These are phyloP conservation scores for Hypsopygia costalis DNA, from an alignment of 2,888 invertebrate genomes.

Conservation along the genomic window DNA sequence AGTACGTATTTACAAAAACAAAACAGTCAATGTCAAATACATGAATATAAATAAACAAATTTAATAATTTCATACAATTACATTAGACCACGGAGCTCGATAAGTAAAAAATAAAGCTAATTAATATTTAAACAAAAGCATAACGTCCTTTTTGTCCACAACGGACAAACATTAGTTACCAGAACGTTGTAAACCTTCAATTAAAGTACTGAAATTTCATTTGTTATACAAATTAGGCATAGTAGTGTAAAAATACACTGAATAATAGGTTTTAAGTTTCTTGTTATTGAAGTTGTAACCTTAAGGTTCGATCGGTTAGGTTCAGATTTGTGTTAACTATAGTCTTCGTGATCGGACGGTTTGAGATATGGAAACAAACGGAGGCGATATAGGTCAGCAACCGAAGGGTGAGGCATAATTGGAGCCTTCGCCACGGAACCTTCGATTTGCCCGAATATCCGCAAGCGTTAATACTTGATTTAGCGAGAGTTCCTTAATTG, in stretches of 20 bases:
- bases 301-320: conserved; percentile 30
- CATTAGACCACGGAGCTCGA: too few relatives aligned
- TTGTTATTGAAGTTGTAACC: conserved; percentile 24
- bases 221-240: conserved; percentile 40
- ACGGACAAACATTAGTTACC: too few relatives aligned
- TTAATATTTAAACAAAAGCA: too few relatives aligned
- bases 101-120: too few relatives aligned
- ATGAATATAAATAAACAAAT: too few relatives aligned
- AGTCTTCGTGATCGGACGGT: conserved; percentile 28
- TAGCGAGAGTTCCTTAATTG: conserved; percentile 7
- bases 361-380: conserved; percentile 24
- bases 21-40: too few relatives aligned
- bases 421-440: conserved; percentile 36
- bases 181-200: conserved; percentile 2
- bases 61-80: too few relatives aligned
- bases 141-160: too few relatives aligned
- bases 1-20: too few relatives aligned
- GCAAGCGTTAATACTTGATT: conserved; percentile 14
- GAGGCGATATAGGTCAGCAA: conserved; percentile 45
- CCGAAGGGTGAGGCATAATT: conserved; percentile 42
- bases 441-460: conserved; percentile 35
- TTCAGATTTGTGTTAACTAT: conserved; percentile 28
- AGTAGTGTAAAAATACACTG: conserved; percentile 36
- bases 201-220: conserved; percentile 14
- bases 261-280: conserved; percentile 31